Conservation (phyloP, 2,113 vertebrate genomes). For the Donacobius atricapilla region DNA sequence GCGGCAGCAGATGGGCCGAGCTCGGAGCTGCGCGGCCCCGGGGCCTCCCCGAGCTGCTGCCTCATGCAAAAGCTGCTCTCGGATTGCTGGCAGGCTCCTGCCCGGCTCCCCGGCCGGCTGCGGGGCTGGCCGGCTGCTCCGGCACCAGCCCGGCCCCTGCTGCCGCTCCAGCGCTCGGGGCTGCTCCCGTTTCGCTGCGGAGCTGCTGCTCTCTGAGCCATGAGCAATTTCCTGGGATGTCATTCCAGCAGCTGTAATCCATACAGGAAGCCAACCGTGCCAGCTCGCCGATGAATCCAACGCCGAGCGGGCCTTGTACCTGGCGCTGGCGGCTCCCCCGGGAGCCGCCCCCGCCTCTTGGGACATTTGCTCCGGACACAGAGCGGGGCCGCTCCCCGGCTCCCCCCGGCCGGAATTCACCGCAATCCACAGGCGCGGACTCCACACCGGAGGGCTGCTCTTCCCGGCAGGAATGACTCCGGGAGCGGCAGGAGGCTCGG, state of each 20-base stretch:
- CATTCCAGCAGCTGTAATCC: background rate
- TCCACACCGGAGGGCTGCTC: rapidly evolving
- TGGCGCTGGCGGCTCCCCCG: background rate
- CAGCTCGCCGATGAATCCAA: background rate
- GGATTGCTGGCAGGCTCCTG: background rate
- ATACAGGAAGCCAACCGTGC: background rate
- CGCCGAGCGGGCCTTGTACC: background rate
- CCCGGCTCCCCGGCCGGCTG: background rate
- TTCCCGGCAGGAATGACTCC: rapidly evolving
- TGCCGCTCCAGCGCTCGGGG: background rate
- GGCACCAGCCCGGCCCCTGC: background rate
- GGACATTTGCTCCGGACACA: rapidly evolving
- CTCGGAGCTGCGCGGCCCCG: background rate
- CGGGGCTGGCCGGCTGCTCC: background rate
- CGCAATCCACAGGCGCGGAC: rapidly evolving
- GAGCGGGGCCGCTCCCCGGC: rapidly evolving
- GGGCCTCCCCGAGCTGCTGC: background rate
- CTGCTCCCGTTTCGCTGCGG: background rate
- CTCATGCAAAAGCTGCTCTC: background rate
- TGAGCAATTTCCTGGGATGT: background rate
- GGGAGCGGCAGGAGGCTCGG: background rate
- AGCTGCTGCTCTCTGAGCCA: background rate
- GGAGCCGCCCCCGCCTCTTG: background rate
- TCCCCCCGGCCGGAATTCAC: rapidly evolving
- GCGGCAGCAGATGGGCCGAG: background rate